phyloP scores from a whole-genome alignment of 2,888 invertebrate genomes.

The Homarus gammarus region DNA sequence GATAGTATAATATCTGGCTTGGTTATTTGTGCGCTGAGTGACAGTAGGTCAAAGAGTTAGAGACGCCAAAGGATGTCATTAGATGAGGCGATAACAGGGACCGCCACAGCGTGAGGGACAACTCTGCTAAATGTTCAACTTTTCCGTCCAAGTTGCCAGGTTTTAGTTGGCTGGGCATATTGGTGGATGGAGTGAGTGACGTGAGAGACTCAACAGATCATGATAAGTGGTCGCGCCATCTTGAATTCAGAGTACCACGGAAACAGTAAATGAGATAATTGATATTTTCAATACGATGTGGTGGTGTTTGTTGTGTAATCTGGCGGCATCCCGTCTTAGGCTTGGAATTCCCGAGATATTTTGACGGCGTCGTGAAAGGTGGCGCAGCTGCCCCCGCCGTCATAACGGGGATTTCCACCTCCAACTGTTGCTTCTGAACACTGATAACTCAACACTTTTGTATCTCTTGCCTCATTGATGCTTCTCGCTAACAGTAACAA shows the following conservation, averaged over 20 bases:
- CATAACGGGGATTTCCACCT: neutral
- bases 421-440: neutral
- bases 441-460: neutral
- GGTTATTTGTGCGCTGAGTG: no score
- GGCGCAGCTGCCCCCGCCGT: neutral
- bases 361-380: neutral
- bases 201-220: no score
- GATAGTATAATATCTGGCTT: no score
- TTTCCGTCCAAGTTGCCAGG: neutral
- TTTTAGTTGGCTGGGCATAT: no score
- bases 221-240: no score
- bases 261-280: no score
- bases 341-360: neutral
- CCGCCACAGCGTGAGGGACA: neutral
- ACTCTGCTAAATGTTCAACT: neutral
- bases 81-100: conserved; percentile 6
- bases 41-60: neutral
- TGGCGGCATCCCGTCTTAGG: neutral
- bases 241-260: no score
- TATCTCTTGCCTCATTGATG: neutral
- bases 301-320: neutral
- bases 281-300: conserved; percentile 2
- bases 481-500: no score
- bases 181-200: no score
- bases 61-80: conserved; percentile 32